These are phyloP conservation scores for Macquaria australasica DNA, from an alignment of 2,113 vertebrate species.

Conservation along the genomic window DNA sequence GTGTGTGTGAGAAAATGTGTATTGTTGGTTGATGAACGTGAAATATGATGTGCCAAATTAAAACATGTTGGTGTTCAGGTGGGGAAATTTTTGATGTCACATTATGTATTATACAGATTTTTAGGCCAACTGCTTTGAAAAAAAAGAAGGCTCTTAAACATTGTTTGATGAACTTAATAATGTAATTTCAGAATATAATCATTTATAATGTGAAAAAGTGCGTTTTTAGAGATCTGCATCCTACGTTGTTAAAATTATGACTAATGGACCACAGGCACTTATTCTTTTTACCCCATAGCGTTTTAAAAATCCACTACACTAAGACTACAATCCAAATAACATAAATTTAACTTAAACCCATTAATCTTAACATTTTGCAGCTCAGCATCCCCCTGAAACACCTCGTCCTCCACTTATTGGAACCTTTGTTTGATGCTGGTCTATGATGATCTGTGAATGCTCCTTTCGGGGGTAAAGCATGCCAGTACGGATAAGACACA, in stretches of 20 bases:
- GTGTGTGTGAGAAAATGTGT: not conserved
- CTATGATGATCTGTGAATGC: slow-evolving; percentile 23
- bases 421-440: slow-evolving; percentile 29
- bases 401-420: not conserved
- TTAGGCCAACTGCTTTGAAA: not conserved
- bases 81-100: not conserved
- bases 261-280: slow-evolving; percentile 9
- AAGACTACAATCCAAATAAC: not conserved
- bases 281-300: not conserved
- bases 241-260: slow-evolving; percentile 14
- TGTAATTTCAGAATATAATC: slow-evolving; percentile 16
- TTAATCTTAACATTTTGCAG: slow-evolving; percentile 2
- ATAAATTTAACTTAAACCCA: not conserved
- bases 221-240: slow-evolving; percentile 14
- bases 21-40: slow-evolving; percentile 28
- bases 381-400: slow-evolving; percentile 3
- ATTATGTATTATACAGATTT: not conserved
- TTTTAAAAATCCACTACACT: not conserved
- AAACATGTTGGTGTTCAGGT: slow-evolving; percentile 20
- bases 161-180: not conserved
- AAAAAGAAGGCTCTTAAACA: not conserved
- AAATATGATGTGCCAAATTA: slow-evolving; percentile 73
- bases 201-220: slow-evolving; percentile 28
- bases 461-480: slow-evolving; percentile 4
- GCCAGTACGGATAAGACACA: not conserved